Conservation (phyloP, 1,140 invertebrate genomes). For the Pararge aegeria region DNA sequence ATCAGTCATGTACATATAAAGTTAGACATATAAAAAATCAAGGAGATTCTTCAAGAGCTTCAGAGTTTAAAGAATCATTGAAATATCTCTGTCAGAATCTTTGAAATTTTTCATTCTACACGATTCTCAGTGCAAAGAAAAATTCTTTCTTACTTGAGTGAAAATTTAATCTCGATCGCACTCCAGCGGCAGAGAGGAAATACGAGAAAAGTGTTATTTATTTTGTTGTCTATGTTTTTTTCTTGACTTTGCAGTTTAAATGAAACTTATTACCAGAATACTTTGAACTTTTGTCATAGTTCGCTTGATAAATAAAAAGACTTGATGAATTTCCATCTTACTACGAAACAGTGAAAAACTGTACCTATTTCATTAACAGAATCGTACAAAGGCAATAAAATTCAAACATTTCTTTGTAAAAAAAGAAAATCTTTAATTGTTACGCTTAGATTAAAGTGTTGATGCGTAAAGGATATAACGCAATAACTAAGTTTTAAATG, state of each 20-base stretch:
- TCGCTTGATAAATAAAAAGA: too few relatives aligned
- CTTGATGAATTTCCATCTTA: too few relatives aligned
- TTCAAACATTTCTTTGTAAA: too few relatives aligned
- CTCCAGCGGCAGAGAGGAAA: neutral
- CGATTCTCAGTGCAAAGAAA: neutral
- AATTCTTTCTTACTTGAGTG: neutral
- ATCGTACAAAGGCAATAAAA: too few relatives aligned
- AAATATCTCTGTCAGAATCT: neutral
- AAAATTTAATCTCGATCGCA: neutral
- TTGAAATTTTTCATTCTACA: neutral
- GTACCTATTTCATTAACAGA: too few relatives aligned
- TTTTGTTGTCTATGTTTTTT: neutral
- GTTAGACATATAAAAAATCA: neutral
- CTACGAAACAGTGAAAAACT: too few relatives aligned
- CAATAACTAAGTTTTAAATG: too few relatives aligned
- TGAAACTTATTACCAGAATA: neutral
- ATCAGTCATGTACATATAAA: too few relatives aligned
- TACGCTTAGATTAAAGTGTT: too few relatives aligned
- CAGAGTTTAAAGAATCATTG: neutral
- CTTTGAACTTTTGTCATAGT: too few relatives aligned
- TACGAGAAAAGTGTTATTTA: neutral
- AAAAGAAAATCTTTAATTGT: too few relatives aligned
- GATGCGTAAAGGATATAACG: too few relatives aligned
- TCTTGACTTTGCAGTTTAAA: neutral
- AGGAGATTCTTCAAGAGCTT: neutral